Evolutionary conservation across 2,888 invertebrate genomes (phyloP).

Genomic region (Synanthedon andrenaeformis): DNA sequence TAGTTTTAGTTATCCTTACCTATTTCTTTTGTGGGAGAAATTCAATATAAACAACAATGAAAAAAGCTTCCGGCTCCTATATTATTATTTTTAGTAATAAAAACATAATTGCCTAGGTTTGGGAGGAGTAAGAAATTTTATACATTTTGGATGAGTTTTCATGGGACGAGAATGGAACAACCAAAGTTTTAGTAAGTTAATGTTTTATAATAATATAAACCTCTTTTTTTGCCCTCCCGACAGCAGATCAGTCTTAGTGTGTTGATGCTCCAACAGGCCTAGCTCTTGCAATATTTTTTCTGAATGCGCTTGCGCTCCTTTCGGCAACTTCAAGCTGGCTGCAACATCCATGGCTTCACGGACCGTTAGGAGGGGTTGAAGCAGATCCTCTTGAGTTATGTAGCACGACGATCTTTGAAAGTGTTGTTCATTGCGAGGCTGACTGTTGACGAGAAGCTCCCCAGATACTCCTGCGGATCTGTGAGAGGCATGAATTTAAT

Average conservation of each 20-base stretch:
- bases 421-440: constrained; percentile 70
- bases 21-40: too few relatives aligned
- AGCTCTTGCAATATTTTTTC: constrained; percentile 72
- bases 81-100: too few relatives aligned
- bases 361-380: constrained; percentile 80
- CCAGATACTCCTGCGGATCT: constrained; percentile 77
- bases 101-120: too few relatives aligned
- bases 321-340: constrained; percentile 78
- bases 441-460: constrained; percentile 75
- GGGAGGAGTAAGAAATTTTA: too few relatives aligned
- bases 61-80: too few relatives aligned
- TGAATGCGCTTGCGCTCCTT: constrained; percentile 50
- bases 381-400: constrained; percentile 83
- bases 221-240: constrained; percentile 86
- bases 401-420: constrained; percentile 83
- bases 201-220: constrained; percentile 15
- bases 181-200: neutral
- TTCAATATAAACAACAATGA: too few relatives aligned
- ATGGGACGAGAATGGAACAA: too few relatives aligned
- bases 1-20: too few relatives aligned
- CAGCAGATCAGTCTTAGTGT: constrained; percentile 71
- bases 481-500: constrained; percentile 7
- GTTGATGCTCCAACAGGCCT: constrained; percentile 72
- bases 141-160: too few relatives aligned
- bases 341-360: constrained; percentile 83